Conservation (phyloP, 2,797 vertebrate genomes). For the Onychomys torridus region DNA sequence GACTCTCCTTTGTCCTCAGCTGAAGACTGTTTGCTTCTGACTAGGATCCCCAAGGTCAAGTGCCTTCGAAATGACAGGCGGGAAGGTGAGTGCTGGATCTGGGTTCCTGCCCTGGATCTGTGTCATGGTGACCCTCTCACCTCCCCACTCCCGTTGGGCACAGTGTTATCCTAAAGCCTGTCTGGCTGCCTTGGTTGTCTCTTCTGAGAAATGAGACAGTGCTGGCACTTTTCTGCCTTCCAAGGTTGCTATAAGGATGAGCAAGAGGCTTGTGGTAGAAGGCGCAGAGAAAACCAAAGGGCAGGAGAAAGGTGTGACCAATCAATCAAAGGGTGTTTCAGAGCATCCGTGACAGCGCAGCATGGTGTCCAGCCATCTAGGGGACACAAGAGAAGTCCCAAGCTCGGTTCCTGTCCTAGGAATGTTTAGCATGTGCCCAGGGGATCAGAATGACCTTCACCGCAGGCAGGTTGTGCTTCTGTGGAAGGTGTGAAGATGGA, state of each 20-base stretch:
- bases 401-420: accelerated
- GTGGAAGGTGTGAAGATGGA: not conserved
- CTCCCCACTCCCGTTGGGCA: not conserved
- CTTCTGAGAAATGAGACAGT: slow-evolving; percentile 3
- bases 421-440: not conserved
- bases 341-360: not conserved
- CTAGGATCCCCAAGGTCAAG: slow-evolving; percentile 96
- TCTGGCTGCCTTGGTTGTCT: not conserved
- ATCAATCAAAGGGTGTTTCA: not conserved
- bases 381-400: not conserved
- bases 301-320: not conserved
- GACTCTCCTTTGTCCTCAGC: slow-evolving; percentile 87
- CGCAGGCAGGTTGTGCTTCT: not conserved
- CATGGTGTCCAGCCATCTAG: not conserved
- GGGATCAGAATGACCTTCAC: not conserved
- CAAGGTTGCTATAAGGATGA: not conserved
- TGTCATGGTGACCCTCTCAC: not conserved
- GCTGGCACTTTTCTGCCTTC: not conserved
- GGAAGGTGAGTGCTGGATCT: slow-evolving; percentile 92
- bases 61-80: slow-evolving; percentile 94
- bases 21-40: slow-evolving; percentile 97
- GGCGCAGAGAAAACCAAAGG: not conserved
- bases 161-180: not conserved
- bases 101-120: not conserved
- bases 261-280: not conserved